A percentile compares a stretch with the other conserved stretches of the same genome.
These are phyloP conservation scores for Atta colombica DNA, from an alignment of 1,140 invertebrate genomes.

Conservation along the genomic window DNA sequence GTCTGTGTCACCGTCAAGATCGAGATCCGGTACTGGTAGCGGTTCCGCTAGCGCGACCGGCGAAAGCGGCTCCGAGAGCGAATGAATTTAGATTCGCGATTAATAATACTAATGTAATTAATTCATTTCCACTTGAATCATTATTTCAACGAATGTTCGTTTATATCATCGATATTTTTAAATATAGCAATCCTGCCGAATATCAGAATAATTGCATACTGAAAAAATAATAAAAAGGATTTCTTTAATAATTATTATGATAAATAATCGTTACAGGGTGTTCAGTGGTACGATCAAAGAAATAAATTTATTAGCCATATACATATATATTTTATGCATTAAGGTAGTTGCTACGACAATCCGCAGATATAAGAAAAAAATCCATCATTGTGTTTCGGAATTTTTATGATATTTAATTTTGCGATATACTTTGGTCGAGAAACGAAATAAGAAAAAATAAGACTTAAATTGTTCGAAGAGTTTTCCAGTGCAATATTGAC, in stretches of 20 bases:
- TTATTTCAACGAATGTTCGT: background rate
- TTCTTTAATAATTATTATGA: background rate
- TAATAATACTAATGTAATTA: background rate
- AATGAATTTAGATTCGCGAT: slow-evolving; percentile 71
- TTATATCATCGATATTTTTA: background rate
- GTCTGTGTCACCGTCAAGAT: slow-evolving; percentile 79
- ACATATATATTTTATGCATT: background rate
- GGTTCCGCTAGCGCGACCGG: slow-evolving; percentile 79
- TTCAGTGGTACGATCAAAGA: background rate
- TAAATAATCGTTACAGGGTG: background rate
- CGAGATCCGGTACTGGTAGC: slow-evolving; percentile 78
- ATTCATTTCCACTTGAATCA: background rate
- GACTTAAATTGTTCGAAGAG: background rate
- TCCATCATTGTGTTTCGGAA: background rate
- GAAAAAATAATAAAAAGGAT: background rate
- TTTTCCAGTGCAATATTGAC: background rate
- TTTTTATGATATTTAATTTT: background rate
- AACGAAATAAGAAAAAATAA: background rate
- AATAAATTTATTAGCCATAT: slow-evolving; percentile 13
- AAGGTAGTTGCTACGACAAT: background rate
- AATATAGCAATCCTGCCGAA: background rate
- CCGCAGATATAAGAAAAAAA: no score
- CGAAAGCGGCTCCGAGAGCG: slow-evolving; percentile 83
- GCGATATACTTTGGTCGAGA: background rate
- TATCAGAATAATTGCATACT: background rate